These are phyloP conservation scores for Trichonephila inaurata DNA, from an alignment of 1,140 invertebrate genomes.

Conservation along the genomic window DNA sequence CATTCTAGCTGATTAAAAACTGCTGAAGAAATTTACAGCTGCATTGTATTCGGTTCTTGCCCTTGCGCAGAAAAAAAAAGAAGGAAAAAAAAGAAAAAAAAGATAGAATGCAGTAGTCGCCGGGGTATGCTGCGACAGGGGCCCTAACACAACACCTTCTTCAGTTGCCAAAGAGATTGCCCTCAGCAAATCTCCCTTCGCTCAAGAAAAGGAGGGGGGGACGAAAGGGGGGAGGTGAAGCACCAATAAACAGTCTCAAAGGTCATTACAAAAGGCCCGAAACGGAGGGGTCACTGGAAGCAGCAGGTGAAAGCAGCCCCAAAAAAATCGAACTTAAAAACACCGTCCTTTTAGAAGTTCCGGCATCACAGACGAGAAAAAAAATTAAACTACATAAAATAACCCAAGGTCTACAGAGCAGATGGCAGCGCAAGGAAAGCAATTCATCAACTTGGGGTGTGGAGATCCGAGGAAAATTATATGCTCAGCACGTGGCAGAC, in stretches of 20 bases:
- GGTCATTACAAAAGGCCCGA: constrained; percentile 53
- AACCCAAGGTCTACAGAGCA: constrained; percentile 57
- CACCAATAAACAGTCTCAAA: constrained; percentile 65
- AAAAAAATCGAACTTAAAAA: constrained; percentile 59
- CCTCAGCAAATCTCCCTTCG: not conserved
- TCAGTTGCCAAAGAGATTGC: not conserved
- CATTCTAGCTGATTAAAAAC: not conserved
- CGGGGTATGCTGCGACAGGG: not conserved
- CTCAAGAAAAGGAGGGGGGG: constrained; percentile 5
- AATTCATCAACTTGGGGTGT: constrained; percentile 73
- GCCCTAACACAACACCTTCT: constrained; percentile 64
- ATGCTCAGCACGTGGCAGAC: constrained; percentile 69
- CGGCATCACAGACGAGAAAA: constrained; percentile 49
- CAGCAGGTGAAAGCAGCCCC: constrained; percentile 59
- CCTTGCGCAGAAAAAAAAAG: not conserved
- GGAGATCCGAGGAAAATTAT: constrained; percentile 70
- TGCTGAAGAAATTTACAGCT: not conserved
- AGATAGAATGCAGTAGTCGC: not conserved
- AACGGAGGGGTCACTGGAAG: constrained; percentile 32
- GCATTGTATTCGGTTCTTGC: not conserved
- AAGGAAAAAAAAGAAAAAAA: not conserved
- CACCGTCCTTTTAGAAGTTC: constrained; percentile 57
- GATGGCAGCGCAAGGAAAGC: constrained; percentile 47
- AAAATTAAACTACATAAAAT: constrained; percentile 63
- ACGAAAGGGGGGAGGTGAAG: not conserved